These are phyloP conservation scores for Brachionichthys hirsutus DNA, from an alignment of 2,113 vertebrate species.

Conservation along the genomic window DNA sequence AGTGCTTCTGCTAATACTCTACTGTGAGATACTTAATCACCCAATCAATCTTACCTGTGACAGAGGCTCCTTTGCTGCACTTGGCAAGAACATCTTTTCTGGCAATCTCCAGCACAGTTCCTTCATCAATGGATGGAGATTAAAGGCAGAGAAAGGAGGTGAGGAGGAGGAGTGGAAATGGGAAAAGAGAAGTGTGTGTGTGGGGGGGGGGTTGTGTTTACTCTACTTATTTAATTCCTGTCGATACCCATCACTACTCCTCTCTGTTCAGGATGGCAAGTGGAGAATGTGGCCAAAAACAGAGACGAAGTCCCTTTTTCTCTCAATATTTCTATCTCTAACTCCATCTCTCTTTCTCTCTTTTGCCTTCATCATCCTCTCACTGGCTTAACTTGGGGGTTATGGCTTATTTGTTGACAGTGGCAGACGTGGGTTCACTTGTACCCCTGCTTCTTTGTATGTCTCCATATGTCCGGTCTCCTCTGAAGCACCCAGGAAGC, in stretches of 20 bases:
- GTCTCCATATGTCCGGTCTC: slow-evolving; percentile 4
- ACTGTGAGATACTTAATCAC: slow-evolving; percentile 75
- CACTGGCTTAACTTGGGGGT: background rate
- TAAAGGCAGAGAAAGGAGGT: slow-evolving; percentile 46
- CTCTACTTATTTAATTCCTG: slow-evolving; percentile 81
- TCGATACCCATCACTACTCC: slow-evolving; percentile 72
- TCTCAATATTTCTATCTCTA: slow-evolving; percentile 59
- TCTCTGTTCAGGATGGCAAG: slow-evolving; percentile 78
- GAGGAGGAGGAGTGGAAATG: slow-evolving; percentile 24
- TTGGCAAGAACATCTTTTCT: slow-evolving; percentile 70
- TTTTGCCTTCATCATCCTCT: slow-evolving; percentile 31
- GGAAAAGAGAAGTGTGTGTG: slow-evolving; percentile 14
- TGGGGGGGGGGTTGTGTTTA: slow-evolving; percentile 71
- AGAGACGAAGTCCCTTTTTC: slow-evolving; percentile 76
- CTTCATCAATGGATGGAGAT: slow-evolving; percentile 49
- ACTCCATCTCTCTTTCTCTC: slow-evolving; percentile 4
- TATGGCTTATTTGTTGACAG: too few relatives aligned
- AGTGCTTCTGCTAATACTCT: slow-evolving; percentile 66
- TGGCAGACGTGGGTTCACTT: too few relatives aligned
- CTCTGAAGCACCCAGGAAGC: too few relatives aligned
- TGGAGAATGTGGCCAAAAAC: slow-evolving; percentile 75
- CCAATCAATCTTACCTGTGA: slow-evolving; percentile 75
- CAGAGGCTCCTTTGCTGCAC: slow-evolving; percentile 66
- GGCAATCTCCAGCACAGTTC: slow-evolving; percentile 65
- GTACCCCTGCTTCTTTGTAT: slow-evolving; percentile 14